A percentile compares a stretch with the other conserved stretches of the same genome.
phyloP scores from a whole-genome alignment of 2,797 vertebrate species.

The Denticeps clupeoides region DNA sequence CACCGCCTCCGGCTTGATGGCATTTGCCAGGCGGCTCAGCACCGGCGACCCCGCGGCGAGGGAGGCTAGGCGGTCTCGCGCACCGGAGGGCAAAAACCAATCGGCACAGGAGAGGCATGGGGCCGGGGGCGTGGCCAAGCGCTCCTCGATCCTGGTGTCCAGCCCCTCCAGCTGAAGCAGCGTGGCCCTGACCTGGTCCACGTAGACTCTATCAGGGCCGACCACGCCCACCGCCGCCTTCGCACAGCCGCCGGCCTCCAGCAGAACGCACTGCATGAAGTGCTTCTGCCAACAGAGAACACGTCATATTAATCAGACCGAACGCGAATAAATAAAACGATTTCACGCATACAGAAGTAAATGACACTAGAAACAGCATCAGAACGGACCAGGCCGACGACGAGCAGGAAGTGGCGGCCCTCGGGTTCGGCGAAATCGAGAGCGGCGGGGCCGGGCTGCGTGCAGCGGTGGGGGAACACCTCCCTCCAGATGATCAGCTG shows the following conservation, averaged over 20 bases:
- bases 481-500: slow-evolving; percentile 92
- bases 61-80: too few relatives aligned
- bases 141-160: slow-evolving; percentile 65
- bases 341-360: not conserved
- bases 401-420: slow-evolving; percentile 81
- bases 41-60: slow-evolving; percentile 53
- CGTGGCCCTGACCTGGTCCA: slow-evolving; percentile 87
- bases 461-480: slow-evolving; percentile 73
- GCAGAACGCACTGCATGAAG: slow-evolving; percentile 81
- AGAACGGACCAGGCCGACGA: slow-evolving; percentile 88
- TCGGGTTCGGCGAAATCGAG: slow-evolving; percentile 45
- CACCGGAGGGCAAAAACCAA: slow-evolving; percentile 68
- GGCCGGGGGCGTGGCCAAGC: slow-evolving; percentile 56
- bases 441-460: slow-evolving; percentile 23
- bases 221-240: slow-evolving; percentile 69
- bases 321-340: not conserved
- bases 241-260: slow-evolving; percentile 83
- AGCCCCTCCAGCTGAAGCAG: slow-evolving; percentile 78
- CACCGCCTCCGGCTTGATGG: slow-evolving; percentile 47
- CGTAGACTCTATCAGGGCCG: slow-evolving; percentile 85
- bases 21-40: slow-evolving; percentile 24
- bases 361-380: too few relatives aligned
- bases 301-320: too few relatives aligned
- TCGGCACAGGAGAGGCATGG: slow-evolving; percentile 80
- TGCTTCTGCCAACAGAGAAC: slow-evolving; percentile 71